These are phyloP conservation scores for Himalopsyche japonica DNA, from an alignment of 2,888 invertebrate genomes.

Conservation along the genomic window DNA sequence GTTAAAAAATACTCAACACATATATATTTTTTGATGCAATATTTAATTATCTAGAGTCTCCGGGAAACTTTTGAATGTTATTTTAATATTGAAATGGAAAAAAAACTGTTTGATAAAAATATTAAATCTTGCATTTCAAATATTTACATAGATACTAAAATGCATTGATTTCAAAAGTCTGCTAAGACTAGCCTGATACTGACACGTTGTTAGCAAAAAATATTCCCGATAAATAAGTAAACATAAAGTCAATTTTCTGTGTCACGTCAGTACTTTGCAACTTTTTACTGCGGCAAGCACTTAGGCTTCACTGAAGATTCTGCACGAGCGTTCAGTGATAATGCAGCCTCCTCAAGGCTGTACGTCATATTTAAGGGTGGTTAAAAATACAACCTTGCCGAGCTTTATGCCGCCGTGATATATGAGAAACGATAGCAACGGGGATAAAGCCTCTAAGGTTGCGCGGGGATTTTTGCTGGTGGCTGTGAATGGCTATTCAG, in stretches of 20 bases:
- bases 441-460: not conserved
- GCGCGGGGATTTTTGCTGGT: not conserved
- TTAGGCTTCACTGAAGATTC: not conserved
- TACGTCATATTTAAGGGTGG: conserved; percentile 24
- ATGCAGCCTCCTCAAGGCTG: conserved; percentile 15
- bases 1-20: too few relatives aligned
- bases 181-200: not conserved
- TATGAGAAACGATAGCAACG: conserved; percentile 1
- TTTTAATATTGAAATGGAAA: too few relatives aligned
- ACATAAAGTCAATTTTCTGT: not conserved
- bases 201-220: not conserved
- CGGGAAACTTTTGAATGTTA: too few relatives aligned
- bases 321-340: conserved; percentile 4
- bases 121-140: too few relatives aligned
- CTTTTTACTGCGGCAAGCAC: not conserved
- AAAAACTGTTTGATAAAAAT: too few relatives aligned
- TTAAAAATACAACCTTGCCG: not conserved
- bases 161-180: too few relatives aligned
- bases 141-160: not conserved
- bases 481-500: not conserved
- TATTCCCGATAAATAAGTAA: not conserved
- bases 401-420: conserved; percentile 17
- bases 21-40: too few relatives aligned
- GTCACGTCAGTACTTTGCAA: not conserved
- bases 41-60: too few relatives aligned